phyloP scores from a whole-genome alignment of 2,888 invertebrate species.

The Spisula subtruncata region DNA sequence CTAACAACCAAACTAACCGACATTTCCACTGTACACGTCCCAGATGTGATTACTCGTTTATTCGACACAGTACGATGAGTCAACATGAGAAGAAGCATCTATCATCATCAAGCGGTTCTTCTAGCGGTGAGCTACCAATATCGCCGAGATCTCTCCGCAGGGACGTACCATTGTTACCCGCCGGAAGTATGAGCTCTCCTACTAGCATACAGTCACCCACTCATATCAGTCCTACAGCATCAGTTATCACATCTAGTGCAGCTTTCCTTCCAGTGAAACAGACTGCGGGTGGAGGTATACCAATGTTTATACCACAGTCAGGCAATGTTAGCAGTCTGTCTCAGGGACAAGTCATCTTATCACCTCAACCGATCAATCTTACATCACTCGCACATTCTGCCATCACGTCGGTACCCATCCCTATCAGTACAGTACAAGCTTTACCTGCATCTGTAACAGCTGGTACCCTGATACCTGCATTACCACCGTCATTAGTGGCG shows the following conservation, averaged over 20 bases:
- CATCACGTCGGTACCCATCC: constrained; percentile 21
- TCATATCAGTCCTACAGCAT: constrained; percentile 15
- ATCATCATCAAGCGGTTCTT: constrained; percentile 25
- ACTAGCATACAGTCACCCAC: constrained; percentile 3
- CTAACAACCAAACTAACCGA: constrained; percentile 91
- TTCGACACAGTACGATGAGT: constrained; percentile 92
- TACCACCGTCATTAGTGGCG: constrained; percentile 52
- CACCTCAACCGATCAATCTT: constrained; percentile 32
- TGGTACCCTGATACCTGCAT: constrained; percentile 43
- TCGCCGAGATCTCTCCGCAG: constrained; percentile 32
- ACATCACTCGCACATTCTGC: constrained; percentile 20
- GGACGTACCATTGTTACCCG: constrained; percentile 31
- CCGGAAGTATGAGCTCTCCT: constrained; percentile 20
- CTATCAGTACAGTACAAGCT: constrained; percentile 65
- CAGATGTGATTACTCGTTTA: constrained; percentile 92
- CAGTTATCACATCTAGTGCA: constrained; percentile 96
- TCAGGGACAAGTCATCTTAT: constrained; percentile 57
- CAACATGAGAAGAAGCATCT: constrained; percentile 92
- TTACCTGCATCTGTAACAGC: constrained; percentile 63
- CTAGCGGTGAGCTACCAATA: not conserved
- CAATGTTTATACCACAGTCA: constrained; percentile 55
- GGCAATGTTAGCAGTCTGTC: constrained; percentile 37
- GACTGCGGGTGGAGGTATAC: constrained; percentile 40
- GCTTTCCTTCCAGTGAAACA: constrained; percentile 94
- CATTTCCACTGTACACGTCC: constrained; percentile 93